Base-by-base conservation (phyloP, 2,888 invertebrate species). In the Mamestra brassicae region DNA sequence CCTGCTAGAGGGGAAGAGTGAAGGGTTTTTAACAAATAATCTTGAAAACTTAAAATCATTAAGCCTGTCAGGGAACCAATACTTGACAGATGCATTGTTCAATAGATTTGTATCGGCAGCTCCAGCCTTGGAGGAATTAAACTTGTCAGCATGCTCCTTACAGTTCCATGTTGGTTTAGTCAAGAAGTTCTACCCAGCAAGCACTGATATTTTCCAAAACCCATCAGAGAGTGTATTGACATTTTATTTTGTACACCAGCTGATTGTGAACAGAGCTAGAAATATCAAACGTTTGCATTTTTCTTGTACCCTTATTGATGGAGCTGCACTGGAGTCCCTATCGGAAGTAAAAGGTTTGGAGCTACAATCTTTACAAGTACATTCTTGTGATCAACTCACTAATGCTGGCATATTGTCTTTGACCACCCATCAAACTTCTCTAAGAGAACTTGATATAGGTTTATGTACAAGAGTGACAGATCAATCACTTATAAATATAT, bases 1-100 rank as follows among this genome's bases (percentile, higher is more conserved):
- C 17, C 94, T 98, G 58, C 90, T 98, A 58, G 97, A 97, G 87
- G 97, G 97, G 50, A 94, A 97, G 66, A 94, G 96, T 15, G 97
- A 98, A 83, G 95, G 97, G 2, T 93, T 97, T 57, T 88, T 94
- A 64, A 90, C 94, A 17, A 90, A 94, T 54, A 95, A 94, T 67
- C 94, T 97, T 36, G 93, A 95, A 74, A 96, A 97, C 79, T 93
- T 98, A 15, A 97, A 95, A 78, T 94, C 95, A 70, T 93, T 98
- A 42, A 97, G 97, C 73, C 92, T 98, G 73, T 97, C 97, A 36
- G 97, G 97, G 57, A 98, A 98, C 89, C 97, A 98, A 81, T 98
- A 98, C 91, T 94, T 98, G 55, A 98, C 98, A 3, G 98, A 98
- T 96, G 97, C 97, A n/a, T 95, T 98, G 15, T 97, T 98, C 69